These are phyloP conservation scores for Catharus minimus DNA, from an alignment of 2,113 vertebrate species.

Conservation along the genomic window DNA sequence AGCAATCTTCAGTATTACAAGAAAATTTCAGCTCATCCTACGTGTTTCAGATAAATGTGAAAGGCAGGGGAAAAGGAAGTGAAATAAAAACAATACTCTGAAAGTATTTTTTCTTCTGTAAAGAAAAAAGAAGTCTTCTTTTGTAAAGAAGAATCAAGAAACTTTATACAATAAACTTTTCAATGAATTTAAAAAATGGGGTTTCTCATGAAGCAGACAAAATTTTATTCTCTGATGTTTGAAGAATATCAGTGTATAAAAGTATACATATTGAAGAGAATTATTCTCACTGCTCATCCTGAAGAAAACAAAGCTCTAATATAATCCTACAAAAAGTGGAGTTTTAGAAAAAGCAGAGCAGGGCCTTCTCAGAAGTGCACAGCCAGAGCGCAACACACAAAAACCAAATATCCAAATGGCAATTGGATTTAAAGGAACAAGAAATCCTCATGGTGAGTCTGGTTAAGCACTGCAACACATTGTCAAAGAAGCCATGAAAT, in stretches of 20 bases:
- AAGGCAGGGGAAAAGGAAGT: neutral
- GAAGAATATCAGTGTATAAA: neutral
- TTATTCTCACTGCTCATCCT: neutral
- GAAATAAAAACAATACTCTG: neutral
- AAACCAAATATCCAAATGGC: neutral
- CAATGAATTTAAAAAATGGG: neutral
- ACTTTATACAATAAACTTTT: neutral
- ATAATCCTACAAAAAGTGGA: neutral
- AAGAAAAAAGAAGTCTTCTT: no score
- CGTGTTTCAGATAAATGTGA: neutral
- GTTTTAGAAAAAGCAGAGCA: neutral
- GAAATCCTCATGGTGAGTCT: neutral
- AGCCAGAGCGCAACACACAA: neutral
- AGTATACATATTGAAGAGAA: neutral
- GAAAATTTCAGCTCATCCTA: neutral
- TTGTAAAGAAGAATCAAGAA: neutral
- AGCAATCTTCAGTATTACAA: neutral
- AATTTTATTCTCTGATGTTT: neutral
- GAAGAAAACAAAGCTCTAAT: neutral
- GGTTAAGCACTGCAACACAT: neutral
- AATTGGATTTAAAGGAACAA: neutral
- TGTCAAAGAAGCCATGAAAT: neutral
- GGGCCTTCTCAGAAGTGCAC: neutral
- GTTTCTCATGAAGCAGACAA: neutral
- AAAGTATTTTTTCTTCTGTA: neutral